Evolutionary conservation across 2,888 invertebrate genomes (phyloP), one percentile per base, ranked within the genome.

Genomic region (Hypena proboscidalis): DNA sequence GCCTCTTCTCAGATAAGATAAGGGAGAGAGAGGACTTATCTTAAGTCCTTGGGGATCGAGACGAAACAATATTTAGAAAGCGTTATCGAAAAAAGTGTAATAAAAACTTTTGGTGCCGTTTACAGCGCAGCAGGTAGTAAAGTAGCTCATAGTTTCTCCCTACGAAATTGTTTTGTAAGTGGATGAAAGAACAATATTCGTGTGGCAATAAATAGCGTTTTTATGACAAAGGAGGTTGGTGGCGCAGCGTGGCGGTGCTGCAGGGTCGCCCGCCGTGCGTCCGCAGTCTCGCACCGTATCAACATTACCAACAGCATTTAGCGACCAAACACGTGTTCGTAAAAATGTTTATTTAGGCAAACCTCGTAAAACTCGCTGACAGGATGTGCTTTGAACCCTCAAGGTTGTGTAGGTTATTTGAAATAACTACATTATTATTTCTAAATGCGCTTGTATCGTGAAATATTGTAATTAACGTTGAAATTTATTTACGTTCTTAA

Each of bases 361-460:
- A 80, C 77, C 74, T 84, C 85, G 80, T 88, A 86, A 86, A 85
- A 77, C 74, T 65, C 75, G 70, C 77, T 78, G 80, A 74, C 89
- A 85, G 87, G 88, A 88, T 88, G 83, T 84, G 82, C 82, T 83
- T 66, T 84, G 83, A 88, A 85, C 85, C 79, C 75, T 84, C 88
- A 89, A 89, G 89, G 88, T 87, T 88, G 75, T 67, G 67, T 49
- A 77, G 71, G 72, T 79, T 82, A 80, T 77, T 84, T 79, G 55
- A 67, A 81, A 76, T 69, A 71, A 54, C 56, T 58, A 43, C 31
- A 40, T 48, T 44, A 57, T 54, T 65, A 44, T 37, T 55, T 42
- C 26, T 39, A 39, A 35, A 39, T 39, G 38, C 39, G 34, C 32
- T 41, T 17, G 22, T 32, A 35, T 34, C 10, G 23, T 40, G 6